Conservation (phyloP, 2,888 invertebrate species). For the Dioctria linearis region DNA sequence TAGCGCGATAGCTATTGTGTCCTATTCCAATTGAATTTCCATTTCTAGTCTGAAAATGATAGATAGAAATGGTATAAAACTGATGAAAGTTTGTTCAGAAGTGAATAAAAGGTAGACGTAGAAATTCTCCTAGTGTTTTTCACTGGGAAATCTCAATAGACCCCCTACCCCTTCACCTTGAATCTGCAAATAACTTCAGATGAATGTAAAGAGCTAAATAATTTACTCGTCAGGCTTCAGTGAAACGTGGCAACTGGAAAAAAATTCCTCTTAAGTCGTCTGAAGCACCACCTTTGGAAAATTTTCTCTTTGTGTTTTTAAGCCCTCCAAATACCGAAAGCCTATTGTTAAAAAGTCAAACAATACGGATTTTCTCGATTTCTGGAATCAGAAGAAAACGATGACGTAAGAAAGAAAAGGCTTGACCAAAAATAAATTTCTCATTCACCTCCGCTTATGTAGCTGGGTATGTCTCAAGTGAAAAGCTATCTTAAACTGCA, state of each 20-base stretch:
- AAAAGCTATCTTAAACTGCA: not conserved
- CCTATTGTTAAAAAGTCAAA: not conserved
- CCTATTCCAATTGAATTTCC: too few relatives aligned
- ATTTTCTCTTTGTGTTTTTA: not conserved
- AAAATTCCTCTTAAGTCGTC: not conserved
- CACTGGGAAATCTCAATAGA: too few relatives aligned
- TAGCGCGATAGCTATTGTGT: too few relatives aligned
- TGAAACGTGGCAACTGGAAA: not conserved
- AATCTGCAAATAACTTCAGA: too few relatives aligned
- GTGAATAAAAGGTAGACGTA: too few relatives aligned
- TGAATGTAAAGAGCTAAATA: too few relatives aligned
- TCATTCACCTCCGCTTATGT: not conserved
- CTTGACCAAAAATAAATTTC: not conserved
- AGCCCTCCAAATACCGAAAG: not conserved
- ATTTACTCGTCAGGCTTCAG: too few relatives aligned
- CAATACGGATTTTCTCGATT: not conserved
- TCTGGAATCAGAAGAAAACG: not conserved
- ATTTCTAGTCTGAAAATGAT: too few relatives aligned
- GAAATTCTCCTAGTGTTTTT: too few relatives aligned
- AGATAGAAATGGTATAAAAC: too few relatives aligned
- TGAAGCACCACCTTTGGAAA: not conserved
- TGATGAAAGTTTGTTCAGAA: too few relatives aligned
- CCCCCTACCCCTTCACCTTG: too few relatives aligned
- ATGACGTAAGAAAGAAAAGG: not conserved
- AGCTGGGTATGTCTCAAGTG: not conserved